Base-by-base conservation (phyloP, 2,888 invertebrate genomes). In the Drosophila neonasuta region DNA sequence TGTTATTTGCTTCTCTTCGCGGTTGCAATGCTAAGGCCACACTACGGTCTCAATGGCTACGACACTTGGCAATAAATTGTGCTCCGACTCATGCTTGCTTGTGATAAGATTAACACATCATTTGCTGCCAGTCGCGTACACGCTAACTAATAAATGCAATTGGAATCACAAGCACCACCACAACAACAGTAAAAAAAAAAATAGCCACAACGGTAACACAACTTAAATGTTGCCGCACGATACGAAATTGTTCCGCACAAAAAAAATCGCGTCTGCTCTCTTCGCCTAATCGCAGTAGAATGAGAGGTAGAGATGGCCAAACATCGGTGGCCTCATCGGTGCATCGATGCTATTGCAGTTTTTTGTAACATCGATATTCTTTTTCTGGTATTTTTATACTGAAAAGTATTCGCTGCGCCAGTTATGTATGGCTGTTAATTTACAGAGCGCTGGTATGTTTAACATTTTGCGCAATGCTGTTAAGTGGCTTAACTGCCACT, bases 71-170 rank as follows among this genome's bases (percentile, higher is more conserved):
- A 50, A 77, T 55, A 56, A 58, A 46, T 68, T 57, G 56, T 61
- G 71, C 57, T 65, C 52, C 60, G 77, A 66, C 63, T 73, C 83
- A 87, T 82, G 68, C 68, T 68, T 68, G 57, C 56, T 9, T 45
- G 57, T 61, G 87, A 82, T 87, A 87, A 85, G 80, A 87, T 87
- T 79, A 85, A 62, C 50, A 61, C 11, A 65, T 66, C 65, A 57
- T 52, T 50, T 46, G 32, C 34, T 46, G 32, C 34, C 46, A 41
- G 32, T 39, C 36, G 36, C 36, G 15, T 15, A 15, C 39, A 41
- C 13, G 2, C 8, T 13, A 32, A 44, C 29, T 15, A 58, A 30
- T 30, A 30, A 63, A 49, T 71, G 54, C 65, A 73, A 54, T 63
- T 52, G 57, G 8, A 29, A 17, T 17, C 36, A 44, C 46, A 20